Base-by-base conservation (phyloP, 2,888 invertebrate genomes). In the Tetropium fuscum region DNA sequence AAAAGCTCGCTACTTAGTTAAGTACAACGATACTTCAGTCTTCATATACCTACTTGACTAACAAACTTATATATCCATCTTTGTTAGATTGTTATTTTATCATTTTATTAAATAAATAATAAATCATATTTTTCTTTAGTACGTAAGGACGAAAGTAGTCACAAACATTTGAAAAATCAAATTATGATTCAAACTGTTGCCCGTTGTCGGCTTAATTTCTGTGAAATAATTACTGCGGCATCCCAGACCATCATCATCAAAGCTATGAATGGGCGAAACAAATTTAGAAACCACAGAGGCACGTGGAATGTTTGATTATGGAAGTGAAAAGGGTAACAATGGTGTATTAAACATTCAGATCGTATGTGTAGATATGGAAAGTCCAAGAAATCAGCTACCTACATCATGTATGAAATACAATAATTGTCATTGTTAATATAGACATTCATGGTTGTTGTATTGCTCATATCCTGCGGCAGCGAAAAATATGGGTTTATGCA, bases 271-370 rank as follows among this genome's bases (percentile, higher is more conserved):
- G 48, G 36, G n/a, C n/a, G n/a, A n/a, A 36, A 36, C 25, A 13
- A 16, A 54, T 10, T 41, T 27, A 25, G 43, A 58, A 58, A 58
- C 58, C 58, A 22, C 58, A 58, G 53, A 38, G 1, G 19, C 36
- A 48, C 47, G 18, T 19, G 36, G 45, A 53, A 38, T 40, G 34
- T 16, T 44, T 58, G 38, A n/a, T 20, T 25, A 44, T 40, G 25
- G 25, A 48, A 41, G 48, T 32, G 34, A 43, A 47, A 53, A 53
- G 40, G 47, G 36, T 58, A 53, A 53, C 58, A 58, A 53, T 58
- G 27, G 11, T 27, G 53, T 32, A 56, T 60, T 60, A 56, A 51
- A 32, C 45, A 60, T 60, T 45, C 41, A 51, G 60, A 60, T 60
- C 27, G 60, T 48, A 51, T 56, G 11, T 40, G 30, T 7, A 15